Conservation (phyloP, 2,113 vertebrate genomes). For the Murina feae region DNA sequence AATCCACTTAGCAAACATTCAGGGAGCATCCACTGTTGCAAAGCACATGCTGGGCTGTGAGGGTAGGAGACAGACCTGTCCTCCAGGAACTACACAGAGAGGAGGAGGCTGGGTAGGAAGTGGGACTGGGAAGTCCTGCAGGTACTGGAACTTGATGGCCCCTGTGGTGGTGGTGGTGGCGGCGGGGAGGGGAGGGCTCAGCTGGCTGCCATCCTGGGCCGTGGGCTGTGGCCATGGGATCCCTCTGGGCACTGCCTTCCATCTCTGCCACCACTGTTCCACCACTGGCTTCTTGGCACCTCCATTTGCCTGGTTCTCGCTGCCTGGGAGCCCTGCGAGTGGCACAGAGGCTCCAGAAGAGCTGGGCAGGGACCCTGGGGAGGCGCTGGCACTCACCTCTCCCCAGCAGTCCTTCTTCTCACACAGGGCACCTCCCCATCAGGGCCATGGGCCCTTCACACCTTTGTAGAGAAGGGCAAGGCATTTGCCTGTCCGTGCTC, state of each 20-base stretch:
- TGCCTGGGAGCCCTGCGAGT: background rate
- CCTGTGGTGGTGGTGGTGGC: background rate
- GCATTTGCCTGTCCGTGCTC: background rate
- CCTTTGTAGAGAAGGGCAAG: background rate
- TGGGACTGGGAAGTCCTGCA: background rate
- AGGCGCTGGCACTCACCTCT: accelerated
- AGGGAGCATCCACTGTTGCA: background rate
- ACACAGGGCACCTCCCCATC: background rate
- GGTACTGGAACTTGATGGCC: background rate
- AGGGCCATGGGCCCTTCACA: accelerated
- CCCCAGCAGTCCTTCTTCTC: accelerated
- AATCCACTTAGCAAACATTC: background rate
- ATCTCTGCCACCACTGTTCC: accelerated
- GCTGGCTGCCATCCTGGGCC: background rate
- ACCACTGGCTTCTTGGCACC: background rate
- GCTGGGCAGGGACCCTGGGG: background rate
- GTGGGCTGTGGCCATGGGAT: background rate
- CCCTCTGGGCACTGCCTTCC: background rate
- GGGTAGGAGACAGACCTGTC: background rate
- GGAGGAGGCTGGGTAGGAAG: background rate
- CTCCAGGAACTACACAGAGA: background rate
- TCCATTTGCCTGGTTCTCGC: accelerated
- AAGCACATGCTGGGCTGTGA: background rate
- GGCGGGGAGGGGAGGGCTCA: accelerated
- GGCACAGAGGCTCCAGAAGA: background rate